Evolutionary conservation across 2,797 vertebrate genomes (phyloP).

Genomic region (Manis crassicaudata): DNA sequence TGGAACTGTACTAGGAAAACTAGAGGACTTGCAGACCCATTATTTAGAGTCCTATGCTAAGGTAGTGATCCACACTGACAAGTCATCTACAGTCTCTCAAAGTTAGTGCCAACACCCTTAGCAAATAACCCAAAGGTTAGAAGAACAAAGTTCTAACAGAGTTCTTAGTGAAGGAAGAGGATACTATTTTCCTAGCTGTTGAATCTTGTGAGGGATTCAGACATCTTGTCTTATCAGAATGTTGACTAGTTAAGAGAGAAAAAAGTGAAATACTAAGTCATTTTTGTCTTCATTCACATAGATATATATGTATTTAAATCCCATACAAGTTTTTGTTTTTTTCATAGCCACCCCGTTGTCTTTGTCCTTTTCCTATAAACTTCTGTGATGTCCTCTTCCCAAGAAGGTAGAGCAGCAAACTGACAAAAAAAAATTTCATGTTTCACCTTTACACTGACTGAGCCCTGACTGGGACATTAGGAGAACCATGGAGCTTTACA

Average conservation of each 20-base stretch:
- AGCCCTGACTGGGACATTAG: background rate
- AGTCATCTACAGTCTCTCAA: slow-evolving; percentile 28
- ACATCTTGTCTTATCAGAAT: background rate
- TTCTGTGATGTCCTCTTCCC: background rate
- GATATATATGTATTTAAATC: background rate
- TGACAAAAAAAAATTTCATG: background rate
- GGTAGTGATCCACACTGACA: background rate
- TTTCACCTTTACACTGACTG: background rate
- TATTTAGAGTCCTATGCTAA: slow-evolving; percentile 6
- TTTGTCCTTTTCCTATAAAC: background rate
- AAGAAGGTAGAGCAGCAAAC: background rate
- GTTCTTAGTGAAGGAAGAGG: slow-evolving; percentile 14
- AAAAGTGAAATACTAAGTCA: background rate
- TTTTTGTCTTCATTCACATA: background rate
- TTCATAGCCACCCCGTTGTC: background rate
- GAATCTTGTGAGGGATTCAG: slow-evolving; percentile 4
- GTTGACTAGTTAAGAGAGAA: background rate
- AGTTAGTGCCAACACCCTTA: slow-evolving; percentile 44
- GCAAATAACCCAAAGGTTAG: slow-evolving; percentile 61
- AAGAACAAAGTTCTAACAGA: slow-evolving; percentile 33
- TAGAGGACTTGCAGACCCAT: background rate
- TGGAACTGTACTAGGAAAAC: slow-evolving; percentile 36
- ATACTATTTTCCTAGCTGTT: background rate
- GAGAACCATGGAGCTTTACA: background rate
- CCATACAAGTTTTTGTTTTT: background rate